Base-by-base conservation (phyloP, 53 echinoderm and acorn worm genomes). In the Patiria pectinifera region DNA sequence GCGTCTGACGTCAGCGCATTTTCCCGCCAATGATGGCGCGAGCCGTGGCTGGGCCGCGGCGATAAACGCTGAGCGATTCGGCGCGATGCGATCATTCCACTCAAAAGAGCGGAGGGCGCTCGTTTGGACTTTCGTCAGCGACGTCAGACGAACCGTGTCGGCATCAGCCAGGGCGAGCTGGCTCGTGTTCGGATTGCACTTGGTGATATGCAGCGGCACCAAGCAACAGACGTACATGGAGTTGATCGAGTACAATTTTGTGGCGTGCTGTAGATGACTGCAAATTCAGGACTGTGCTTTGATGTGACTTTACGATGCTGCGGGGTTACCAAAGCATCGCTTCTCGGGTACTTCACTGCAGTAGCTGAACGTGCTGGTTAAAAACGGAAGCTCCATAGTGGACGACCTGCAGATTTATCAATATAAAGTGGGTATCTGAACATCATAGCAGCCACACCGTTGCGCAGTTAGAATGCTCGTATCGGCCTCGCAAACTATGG, bases 1-100 rank as follows among this genome's bases (percentile, higher is more conserved):
- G 44, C 69, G 66, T 85, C 85, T 45, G 45, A 66, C 66, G 69
- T 85, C 85, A 2, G 26, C 45, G 35, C 21, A 69, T 70, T 25
- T 6, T 45, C 69, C 85, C 15, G 69, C 85, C 85, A 85, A 85
- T 85, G 23, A 85, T 25, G 69, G 45, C 69, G 66, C 85, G 48
- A 3, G 85, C 85, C 45, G 3, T 69, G 69, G 14, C 69, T 46
- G 5, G 8, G 53, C 53, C 53, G 53, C 8, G 53, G 18, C 44
- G 44, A 85, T 85, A 85, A 85, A 85, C 22, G 45, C 69, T 16
- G 85, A 18, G 35, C 16, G 43, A 45, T 47, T 85, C 21, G 9
- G 43, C 12, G 66, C 47, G 45, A 66, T 53, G 69, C 66, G 66
- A 85, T 85, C 85, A 85, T 62, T 83, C 24, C 59, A 19, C 9